Conservation (phyloP, 2,797 vertebrate genomes). For the Amazona ochrocephala region DNA sequence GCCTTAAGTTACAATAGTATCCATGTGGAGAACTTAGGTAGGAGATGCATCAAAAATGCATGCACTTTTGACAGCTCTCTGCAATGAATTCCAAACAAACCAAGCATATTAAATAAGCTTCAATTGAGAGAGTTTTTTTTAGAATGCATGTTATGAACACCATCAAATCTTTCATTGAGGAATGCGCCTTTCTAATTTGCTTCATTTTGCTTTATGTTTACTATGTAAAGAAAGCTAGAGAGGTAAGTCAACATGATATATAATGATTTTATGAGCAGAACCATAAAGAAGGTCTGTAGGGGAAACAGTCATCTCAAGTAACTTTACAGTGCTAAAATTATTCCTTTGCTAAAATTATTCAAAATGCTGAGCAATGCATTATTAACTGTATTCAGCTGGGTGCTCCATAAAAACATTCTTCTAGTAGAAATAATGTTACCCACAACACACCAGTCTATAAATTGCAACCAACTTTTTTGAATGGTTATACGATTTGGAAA, state of each 20-base stretch:
- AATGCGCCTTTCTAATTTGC: neutral
- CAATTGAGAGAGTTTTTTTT: neutral
- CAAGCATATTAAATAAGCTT: neutral
- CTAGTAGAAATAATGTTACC: conserved; percentile 29
- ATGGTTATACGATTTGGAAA: conserved; percentile 37
- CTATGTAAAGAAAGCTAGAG: neutral
- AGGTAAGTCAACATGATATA: neutral
- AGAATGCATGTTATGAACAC: neutral
- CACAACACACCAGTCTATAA: conserved; percentile 58
- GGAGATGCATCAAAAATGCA: neutral
- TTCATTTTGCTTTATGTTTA: conserved; percentile 11
- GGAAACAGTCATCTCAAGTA: neutral
- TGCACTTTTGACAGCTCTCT: neutral
- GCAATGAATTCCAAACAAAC: neutral
- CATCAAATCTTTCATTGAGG: neutral
- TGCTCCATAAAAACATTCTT: conserved; percentile 51
- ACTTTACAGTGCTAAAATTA: conserved; percentile 60
- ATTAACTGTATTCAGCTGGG: conserved; percentile 66
- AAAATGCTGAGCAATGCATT: conserved; percentile 65
- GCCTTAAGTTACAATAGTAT: neutral
- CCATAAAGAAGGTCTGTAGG: conserved; percentile 8
- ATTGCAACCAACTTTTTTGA: conserved; percentile 56
- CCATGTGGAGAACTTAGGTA: neutral
- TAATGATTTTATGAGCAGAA: conserved; percentile 39
- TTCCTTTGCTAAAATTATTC: conserved; percentile 70